These are phyloP conservation scores for Corythoichthys intestinalis DNA, from an alignment of 2,113 vertebrate genomes.

Conservation along the genomic window DNA sequence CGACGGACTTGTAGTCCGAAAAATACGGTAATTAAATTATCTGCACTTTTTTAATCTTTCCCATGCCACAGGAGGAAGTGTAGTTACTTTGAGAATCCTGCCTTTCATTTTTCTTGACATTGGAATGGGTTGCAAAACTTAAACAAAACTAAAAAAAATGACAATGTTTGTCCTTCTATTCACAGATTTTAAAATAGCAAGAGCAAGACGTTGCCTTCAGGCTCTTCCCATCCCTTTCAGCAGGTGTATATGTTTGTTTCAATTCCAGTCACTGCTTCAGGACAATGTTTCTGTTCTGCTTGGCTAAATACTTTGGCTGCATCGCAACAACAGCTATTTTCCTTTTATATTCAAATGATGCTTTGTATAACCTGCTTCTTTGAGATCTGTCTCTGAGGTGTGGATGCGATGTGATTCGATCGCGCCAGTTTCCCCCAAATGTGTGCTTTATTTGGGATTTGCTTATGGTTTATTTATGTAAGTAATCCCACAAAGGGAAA, in stretches of 20 bases:
- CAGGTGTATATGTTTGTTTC: background rate
- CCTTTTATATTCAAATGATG: constrained; percentile 66
- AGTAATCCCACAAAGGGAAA: constrained; percentile 50
- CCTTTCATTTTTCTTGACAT: background rate
- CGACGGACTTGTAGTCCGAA: too few relatives aligned
- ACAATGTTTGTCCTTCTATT: background rate
- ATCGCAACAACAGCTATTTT: constrained; percentile 42
- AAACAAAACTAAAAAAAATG: background rate
- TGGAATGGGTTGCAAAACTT: background rate
- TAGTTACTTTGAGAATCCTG: background rate
- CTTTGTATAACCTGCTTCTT: constrained; percentile 46
- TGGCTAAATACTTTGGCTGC: constrained; percentile 39
- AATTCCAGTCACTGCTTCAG: background rate
- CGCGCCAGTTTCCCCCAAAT: constrained; percentile 35
- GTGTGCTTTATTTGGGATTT: constrained; percentile 58
- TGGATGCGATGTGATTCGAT: constrained; percentile 18
- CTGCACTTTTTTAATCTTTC: background rate
- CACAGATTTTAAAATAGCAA: background rate
- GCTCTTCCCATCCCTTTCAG: background rate
- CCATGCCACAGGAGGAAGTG: background rate
- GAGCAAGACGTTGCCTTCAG: background rate
- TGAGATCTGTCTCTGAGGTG: constrained; percentile 45
- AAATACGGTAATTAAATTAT: too few relatives aligned
- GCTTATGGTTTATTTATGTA: constrained; percentile 63
- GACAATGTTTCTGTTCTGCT: constrained; percentile 29